phyloP scores from a whole-genome alignment of 2,113 vertebrate species.

The Cephalopholis sonnerati region DNA sequence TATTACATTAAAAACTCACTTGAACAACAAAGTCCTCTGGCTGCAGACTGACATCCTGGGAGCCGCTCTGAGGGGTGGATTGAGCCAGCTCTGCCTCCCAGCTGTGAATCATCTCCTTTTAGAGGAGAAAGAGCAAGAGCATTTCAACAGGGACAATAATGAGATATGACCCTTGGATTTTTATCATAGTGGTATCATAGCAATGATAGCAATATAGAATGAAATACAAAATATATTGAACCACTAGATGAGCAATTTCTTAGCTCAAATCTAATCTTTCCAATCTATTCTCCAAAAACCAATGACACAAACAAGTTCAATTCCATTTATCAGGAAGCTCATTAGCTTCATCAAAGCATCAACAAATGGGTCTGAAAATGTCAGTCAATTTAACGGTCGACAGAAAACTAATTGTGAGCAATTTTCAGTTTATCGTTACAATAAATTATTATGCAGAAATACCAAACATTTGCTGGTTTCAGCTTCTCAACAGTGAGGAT shows the following conservation, averaged over 20 bases:
- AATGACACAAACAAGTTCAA: background rate
- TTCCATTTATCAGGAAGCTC: background rate
- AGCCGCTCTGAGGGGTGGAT: constrained; percentile 68
- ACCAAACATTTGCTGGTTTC: background rate
- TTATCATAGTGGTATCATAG: background rate
- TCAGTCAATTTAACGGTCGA: background rate
- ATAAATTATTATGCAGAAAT: too few species aligned
- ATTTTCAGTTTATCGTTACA: background rate
- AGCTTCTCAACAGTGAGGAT: background rate
- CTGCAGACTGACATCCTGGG: constrained; percentile 73
- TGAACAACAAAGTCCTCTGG: constrained; percentile 91
- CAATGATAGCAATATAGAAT: background rate
- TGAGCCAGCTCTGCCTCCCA: constrained; percentile 84
- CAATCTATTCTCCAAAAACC: background rate
- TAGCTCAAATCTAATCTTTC: background rate
- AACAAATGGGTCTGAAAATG: background rate
- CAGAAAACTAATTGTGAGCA: too few species aligned
- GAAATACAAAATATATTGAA: background rate
- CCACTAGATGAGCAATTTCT: background rate
- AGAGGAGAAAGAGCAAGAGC: background rate
- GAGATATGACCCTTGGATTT: background rate
- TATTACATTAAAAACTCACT: constrained; percentile 81
- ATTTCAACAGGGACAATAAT: background rate
- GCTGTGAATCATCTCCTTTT: constrained; percentile 18
- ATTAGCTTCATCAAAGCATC: background rate